Base-by-base conservation (phyloP, 1,140 invertebrate species). In the Rhopalosiphum padi region DNA sequence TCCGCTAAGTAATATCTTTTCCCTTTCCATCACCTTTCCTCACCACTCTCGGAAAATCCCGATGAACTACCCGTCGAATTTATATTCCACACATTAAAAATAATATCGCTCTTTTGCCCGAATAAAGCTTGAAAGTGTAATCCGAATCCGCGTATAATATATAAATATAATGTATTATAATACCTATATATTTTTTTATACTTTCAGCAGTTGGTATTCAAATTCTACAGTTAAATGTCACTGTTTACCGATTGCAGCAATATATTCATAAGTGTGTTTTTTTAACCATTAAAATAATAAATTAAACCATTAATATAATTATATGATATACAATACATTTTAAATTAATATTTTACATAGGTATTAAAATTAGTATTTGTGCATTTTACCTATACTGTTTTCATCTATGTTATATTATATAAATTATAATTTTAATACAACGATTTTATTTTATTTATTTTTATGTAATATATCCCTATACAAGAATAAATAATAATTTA, bases 1-100 rank as follows among this genome's bases (percentile, higher is more conserved):
- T 60, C 53, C 37, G 25, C 53, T 60, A 90, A 53, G 87, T 89
- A 89, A 53, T 89, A 89, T 53, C n/a, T 89, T 53, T 89, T 43
- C 25, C 86, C 46, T 48, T 21, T 22, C 87, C 21, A 21, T 51
- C 87, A 53, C n/a, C 43, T 51, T 51, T 53, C n/a, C 87, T 25
- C 85, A 15, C 23, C 83, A 43, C 4, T 25, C 25, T n/a, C 43
- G 85, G 85, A 86, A 86, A 86, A 86, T 46, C 85, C 25, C 41
- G 5, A 86, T 43, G 41, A 86, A 46, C 41, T 30, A 43, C 25
- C 43, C 41, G 85, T 46, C 23, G 82, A 35, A 83, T 35, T 83
- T 83, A 35, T 83, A 83, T 21, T 41, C 21, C n/a, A 7, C 60
- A 77, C 60, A 77, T 77, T 77, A 77, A 77, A 77, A 77, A 77